Conservation (phyloP, 1,140 invertebrate genomes). For the Drosophila sulfurigaster region DNA sequence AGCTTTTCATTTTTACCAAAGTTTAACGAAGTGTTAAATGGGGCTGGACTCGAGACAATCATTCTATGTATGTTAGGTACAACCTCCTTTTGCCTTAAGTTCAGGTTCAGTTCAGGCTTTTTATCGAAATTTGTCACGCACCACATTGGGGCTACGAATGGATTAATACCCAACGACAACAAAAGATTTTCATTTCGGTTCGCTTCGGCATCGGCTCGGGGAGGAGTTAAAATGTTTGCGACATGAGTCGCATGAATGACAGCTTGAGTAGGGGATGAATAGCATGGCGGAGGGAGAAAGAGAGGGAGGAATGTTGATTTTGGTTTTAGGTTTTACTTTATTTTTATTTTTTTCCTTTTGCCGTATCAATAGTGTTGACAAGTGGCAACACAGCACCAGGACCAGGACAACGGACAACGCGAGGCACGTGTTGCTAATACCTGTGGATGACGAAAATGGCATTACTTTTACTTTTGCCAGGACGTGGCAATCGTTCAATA, state of each 20-base stretch:
- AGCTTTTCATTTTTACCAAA: conserved; percentile 58
- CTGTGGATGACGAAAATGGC: conserved; percentile 71
- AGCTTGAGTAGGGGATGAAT: conserved; percentile 29
- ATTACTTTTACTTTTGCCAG: conserved; percentile 73
- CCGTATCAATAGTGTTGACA: conserved; percentile 56
- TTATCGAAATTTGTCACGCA: conserved; percentile 81
- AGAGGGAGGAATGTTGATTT: background rate
- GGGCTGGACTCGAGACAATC: conserved; percentile 32
- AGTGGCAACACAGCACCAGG: conserved; percentile 17
- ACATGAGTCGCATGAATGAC: conserved; percentile 79
- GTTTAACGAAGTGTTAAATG: conserved; percentile 82
- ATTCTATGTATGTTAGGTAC: background rate
- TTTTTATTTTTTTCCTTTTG: conserved; percentile 8
- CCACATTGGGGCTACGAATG: conserved; percentile 57
- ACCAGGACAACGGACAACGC: conserved; percentile 2
- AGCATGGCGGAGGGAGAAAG: too few relatives aligned
- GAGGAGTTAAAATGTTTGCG: conserved; percentile 66
- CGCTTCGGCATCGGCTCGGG: background rate
- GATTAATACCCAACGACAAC: conserved; percentile 69
- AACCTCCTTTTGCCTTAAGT: conserved; percentile 14
- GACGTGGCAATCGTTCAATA: conserved; percentile 6
- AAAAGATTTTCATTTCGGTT: conserved; percentile 75
- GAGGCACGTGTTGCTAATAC: conserved; percentile 75
- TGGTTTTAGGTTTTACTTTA: background rate
- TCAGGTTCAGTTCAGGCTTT: conserved; percentile 53